Evolutionary conservation across 2,797 vertebrate species (phyloP), one percentile per base, ranked within the genome.

Genomic region (Alosa sapidissima): DNA sequence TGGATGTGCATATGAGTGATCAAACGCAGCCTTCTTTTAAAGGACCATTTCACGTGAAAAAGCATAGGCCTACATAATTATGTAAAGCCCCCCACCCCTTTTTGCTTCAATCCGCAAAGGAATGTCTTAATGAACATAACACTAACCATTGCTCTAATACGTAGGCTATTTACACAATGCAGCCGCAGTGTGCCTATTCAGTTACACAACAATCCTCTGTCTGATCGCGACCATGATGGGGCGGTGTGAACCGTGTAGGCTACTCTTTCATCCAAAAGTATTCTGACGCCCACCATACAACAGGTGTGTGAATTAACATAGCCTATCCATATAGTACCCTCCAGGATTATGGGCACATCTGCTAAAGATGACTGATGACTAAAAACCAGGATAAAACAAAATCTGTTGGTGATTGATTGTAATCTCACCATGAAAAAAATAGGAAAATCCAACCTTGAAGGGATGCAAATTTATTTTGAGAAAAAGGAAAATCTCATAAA

Each of bases 111-210:
- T 96, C 96, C 95, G 90, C 83, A 82, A 87, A 96, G 95, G 96
- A 97, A 98, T 97, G 96, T 95, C 91, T 94, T 97, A 97, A 96
- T 95, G 95, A 97, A 95, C 92, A 86, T 84, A 94, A 93, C 93
- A 92, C 93, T 87, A 87, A 89, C 88, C 90, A 86, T 88, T 87
- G 87, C 88, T 84, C 88, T 87, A 93, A 94, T 94, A 94, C 92
- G 90, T 86, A 28, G 28, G 28, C 28, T 28, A 91, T 94, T 95
- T 93, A 88, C 89, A 86, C 91, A 85, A 83, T 78, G 84, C 84
- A 45, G 89, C 88, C 86, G 91, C 84, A 87, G 90, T 93, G 91
- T 90, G 88, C 91, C 90, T 93, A 94, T 93, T 94, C 91, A 95
- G 93, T 93, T 92, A 89, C 88, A 95, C 95, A 95, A 94, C 89